Base-by-base conservation (phyloP, 2,113 vertebrate species). In the Merops nubicus region DNA sequence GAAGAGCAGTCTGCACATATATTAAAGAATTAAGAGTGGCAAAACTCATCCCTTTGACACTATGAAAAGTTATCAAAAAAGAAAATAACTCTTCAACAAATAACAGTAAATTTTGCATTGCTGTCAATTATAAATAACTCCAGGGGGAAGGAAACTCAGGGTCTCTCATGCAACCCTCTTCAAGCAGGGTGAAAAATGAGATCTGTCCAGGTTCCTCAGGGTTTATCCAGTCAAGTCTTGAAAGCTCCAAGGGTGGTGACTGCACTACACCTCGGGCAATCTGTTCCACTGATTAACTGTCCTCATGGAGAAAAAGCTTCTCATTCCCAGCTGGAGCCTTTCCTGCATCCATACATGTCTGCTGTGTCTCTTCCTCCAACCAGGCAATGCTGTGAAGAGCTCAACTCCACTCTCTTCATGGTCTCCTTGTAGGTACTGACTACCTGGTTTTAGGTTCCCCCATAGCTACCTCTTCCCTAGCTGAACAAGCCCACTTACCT, bases 111-210 rank as follows among this genome's bases (percentile, higher is more conserved):
- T 25, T 75, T 16, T 36, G 4, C 5, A 20, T 63, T 74, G n/a
- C 45, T 60, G 25, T 25, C 64, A 45, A 25, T 51, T 51, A 40
- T 13, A 60, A 13, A 25, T 34, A 34, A 60, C 12, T 79, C 9
- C 0, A 0, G 12, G 43, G 48, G 13, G 34, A 92, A 74, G n/a
- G 34, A 56, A 92, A 64, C 12, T 62, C 29, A 28, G 7, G 3
- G 6, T 50, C 15, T 86, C 19, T 79, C n/a, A 89, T 51, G 6
- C 34, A 74, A 15, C 4, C 4, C 8, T 4, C 18, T 54, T 33
- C 31, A 83, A 89, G 40, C 21, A 54, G 25, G 26, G 11, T 26
- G 20, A 86, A 21, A 42, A 47, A 34, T 47, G 47, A 85, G n/a
- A 77, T 57, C 84, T 63, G 26, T 23, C 16, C 40, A 72, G 26